Percentiles rank a stretch among this genome's conserved stretches.
Conservation (phyloP, 2,888 invertebrate species). For the Heliconius hortense region DNA sequence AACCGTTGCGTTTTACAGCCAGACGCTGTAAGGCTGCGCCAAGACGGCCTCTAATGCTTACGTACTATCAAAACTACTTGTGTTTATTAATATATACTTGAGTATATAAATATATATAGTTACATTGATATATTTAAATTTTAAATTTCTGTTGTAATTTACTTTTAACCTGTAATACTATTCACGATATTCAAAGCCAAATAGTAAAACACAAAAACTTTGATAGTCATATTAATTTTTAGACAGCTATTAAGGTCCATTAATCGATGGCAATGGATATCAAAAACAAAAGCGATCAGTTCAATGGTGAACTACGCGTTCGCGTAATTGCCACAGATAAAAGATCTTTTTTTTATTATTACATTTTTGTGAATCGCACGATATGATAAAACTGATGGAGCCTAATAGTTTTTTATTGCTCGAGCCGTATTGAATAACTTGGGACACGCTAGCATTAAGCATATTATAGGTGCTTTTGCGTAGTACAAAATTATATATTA, state of each 20-base stretch:
- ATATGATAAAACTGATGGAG: conserved; percentile 38
- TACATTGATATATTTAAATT: no score
- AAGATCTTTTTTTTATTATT: conserved; percentile 32
- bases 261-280: conserved; percentile 21
- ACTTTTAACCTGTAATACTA: not conserved
- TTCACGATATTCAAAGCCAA: not conserved
- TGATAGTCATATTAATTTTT: conserved; percentile 9
- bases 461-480: conserved; percentile 1
- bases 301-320: conserved; percentile 25
- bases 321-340: conserved; percentile 30
- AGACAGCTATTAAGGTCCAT: conserved; percentile 10
- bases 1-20: no score
- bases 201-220: not conserved
- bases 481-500: not conserved
- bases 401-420: conserved; percentile 43
- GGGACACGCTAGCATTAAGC: conserved; percentile 19
- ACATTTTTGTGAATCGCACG: conserved; percentile 38
- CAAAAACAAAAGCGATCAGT: conserved; percentile 25
- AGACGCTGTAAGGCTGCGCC: no score
- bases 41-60: no score
- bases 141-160: no score
- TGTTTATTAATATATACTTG: no score
- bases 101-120: not conserved
- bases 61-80: no score
- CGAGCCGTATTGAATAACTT: conserved; percentile 18